Base-by-base conservation (phyloP, 2,797 vertebrate species). In the Eleutherodactylus coqui region DNA sequence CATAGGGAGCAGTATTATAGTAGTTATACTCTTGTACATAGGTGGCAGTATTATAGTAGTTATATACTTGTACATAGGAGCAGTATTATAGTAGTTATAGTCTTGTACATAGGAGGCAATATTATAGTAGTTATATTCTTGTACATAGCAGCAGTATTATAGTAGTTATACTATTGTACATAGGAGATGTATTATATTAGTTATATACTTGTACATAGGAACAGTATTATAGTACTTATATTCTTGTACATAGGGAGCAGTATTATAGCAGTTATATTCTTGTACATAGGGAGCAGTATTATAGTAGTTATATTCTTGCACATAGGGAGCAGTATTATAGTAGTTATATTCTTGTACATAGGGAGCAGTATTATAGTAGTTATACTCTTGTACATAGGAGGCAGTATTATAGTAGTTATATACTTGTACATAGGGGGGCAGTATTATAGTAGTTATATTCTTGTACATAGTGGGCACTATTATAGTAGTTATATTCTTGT, bases 1-100 rank as follows among this genome's bases (percentile, higher is more conserved):
- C 16, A 62, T 62, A 62, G 58, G 58, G n/a, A n/a, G n/a, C 58
- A 62, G 58, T 62, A 62, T 62, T 62, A 62, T 62, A 62, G 58
- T 62, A 62, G 58, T 62, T 62, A 62, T 62, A 62, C 29, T 62
- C 58, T 29, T 62, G 58, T 62, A 62, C 16, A 29, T 55, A 55
- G 53, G 53, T 9, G 47, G 21, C 24, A 55, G 53, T 55, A 55
- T 55, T 55, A 55, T 55, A 55, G 53, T 62, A 62, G 58, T 62
- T 62, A 62, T 62, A 62, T 29, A 29, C 58, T 29, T 62, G 58
- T 62, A 62, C 16, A 62, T 62, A 62, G 58, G 27, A 62, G 58
- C 58, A 29, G 58, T 60, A 60, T 60, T 60, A 60, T 60, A 60
- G n/a, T 60, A 60, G 58, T 60, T 60, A 60, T 60, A 60, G 27